Percentiles rank a stretch among this genome's conserved stretches.
These are phyloP conservation scores for Ormia ochracea DNA, from an alignment of 2,888 invertebrate genomes.

Conservation along the genomic window DNA sequence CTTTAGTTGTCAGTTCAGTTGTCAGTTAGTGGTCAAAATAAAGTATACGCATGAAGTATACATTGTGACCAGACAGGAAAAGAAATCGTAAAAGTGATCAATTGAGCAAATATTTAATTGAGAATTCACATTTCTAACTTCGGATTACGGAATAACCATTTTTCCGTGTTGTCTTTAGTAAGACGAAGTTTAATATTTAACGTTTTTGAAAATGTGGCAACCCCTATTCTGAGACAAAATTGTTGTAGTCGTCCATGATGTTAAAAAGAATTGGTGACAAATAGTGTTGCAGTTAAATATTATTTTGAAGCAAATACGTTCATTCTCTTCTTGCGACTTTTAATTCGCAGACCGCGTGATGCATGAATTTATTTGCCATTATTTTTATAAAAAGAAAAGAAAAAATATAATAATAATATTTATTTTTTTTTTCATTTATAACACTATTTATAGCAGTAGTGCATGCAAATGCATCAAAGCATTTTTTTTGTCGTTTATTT, in stretches of 20 bases:
- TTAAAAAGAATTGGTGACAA: slow-evolving; percentile 35
- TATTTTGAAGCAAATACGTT: slow-evolving; percentile 5
- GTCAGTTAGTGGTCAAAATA: too few relatives aligned
- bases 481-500: slow-evolving; percentile 25
- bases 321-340: slow-evolving; percentile 1
- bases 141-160: too few relatives aligned
- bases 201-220: neutral
- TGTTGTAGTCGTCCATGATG: neutral
- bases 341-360: neutral
- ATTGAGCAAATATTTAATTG: too few relatives aligned
- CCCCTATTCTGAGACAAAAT: slow-evolving; percentile 4
- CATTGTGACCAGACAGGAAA: too few relatives aligned
- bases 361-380: slow-evolving; percentile 16
- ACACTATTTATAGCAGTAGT: slow-evolving; percentile 34
- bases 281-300: slow-evolving; percentile 46
- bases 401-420: slow-evolving; percentile 7
- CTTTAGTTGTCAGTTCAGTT: too few relatives aligned
- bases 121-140: too few relatives aligned
- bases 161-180: too few relatives aligned
- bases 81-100: too few relatives aligned
- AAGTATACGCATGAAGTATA: too few relatives aligned
- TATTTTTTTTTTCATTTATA: slow-evolving; percentile 38
- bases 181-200: neutral
- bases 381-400: too few relatives aligned
- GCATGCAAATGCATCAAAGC: slow-evolving; percentile 30